Evolutionary conservation across 2,113 vertebrate species (phyloP).

Genomic region (Hemiscyllium ocellatum): DNA sequence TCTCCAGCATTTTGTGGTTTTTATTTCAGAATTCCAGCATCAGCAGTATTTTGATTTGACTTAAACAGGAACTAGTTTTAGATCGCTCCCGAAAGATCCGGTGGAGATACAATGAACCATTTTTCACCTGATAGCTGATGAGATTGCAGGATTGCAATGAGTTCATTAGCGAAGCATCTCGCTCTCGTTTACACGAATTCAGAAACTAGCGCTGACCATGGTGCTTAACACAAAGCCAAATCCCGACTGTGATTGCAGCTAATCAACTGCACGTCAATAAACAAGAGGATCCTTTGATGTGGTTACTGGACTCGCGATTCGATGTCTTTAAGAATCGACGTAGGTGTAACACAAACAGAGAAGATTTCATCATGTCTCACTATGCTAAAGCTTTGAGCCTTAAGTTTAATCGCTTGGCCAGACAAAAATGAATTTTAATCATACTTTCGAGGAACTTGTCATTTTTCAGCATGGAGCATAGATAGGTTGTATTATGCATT

Average conservation of each 20-base stretch:
- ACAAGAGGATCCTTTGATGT: neutral
- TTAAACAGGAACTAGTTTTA: too few species aligned
- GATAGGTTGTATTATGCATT: neutral
- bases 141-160: neutral
- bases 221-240: neutral
- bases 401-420: neutral
- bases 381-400: neutral
- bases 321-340: neutral
- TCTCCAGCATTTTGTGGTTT: too few species aligned
- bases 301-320: neutral
- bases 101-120: neutral
- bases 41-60: too few species aligned
- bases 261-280: neutral
- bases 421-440: neutral
- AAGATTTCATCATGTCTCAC: neutral
- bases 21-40: too few species aligned
- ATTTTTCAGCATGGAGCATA: neutral
- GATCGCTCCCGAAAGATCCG: neutral
- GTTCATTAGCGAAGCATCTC: neutral
- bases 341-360: neutral
- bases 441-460: neutral
- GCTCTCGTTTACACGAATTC: neutral
- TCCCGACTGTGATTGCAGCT: neutral
- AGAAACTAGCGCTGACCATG: neutral
- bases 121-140: neutral